These are phyloP conservation scores for Phyllotis vaccarum DNA, from an alignment of 2,797 vertebrate species.

Conservation along the genomic window DNA sequence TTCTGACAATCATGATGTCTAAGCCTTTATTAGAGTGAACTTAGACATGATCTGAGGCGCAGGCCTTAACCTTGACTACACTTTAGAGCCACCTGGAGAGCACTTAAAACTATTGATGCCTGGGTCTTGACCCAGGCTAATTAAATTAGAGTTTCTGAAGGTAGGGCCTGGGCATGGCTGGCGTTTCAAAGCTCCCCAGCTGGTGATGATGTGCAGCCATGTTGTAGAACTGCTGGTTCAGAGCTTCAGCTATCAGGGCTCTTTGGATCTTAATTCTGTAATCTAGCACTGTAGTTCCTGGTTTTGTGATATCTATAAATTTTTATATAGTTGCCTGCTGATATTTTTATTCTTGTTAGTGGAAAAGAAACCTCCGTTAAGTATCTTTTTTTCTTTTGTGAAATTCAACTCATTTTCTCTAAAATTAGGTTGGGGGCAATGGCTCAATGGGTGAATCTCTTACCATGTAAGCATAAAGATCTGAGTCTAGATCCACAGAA, in stretches of 20 bases:
- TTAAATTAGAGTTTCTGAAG: slow-evolving; percentile 49
- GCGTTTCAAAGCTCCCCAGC: slow-evolving; percentile 28
- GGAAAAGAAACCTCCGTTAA: background rate
- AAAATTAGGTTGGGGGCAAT: background rate
- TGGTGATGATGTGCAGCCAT: background rate
- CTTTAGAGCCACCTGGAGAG: slow-evolving; percentile 13
- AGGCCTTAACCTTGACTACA: background rate
- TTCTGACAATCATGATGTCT: background rate
- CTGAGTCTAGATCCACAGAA: background rate
- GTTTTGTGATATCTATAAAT: background rate
- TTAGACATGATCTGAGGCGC: background rate
- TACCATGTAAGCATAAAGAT: background rate
- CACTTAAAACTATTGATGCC: slow-evolving; percentile 38
- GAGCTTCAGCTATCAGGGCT: background rate
- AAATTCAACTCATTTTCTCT: background rate
- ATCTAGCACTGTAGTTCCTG: background rate
- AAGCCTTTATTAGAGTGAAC: slow-evolving; percentile 8
- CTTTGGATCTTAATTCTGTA: background rate
- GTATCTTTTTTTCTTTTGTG: background rate
- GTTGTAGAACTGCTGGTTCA: background rate
- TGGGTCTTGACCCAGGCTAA: slow-evolving; percentile 37
- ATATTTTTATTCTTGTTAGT: slow-evolving; percentile 17
- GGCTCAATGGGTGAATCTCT: background rate
- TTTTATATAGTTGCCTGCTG: background rate
- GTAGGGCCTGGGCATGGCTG: background rate